Conservation (phyloP, 2,888 invertebrate species). For the Stramonita haemastoma region DNA sequence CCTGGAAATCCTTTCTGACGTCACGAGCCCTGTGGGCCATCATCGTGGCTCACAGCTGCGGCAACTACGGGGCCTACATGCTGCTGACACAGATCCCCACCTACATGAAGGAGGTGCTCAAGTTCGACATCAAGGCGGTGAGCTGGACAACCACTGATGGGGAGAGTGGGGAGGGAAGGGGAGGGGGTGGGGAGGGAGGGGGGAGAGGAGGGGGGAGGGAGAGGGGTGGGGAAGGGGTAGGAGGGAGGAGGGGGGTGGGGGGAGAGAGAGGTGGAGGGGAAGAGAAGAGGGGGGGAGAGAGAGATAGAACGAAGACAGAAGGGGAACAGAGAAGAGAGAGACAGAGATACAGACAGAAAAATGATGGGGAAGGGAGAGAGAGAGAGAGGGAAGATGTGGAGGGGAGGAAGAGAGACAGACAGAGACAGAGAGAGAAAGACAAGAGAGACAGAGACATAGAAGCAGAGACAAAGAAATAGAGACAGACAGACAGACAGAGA, state of each 20-base stretch:
- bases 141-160: neutral
- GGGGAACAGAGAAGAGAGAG: neutral
- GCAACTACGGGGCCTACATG: slow-evolving; percentile 77
- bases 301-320: too few relatives aligned
- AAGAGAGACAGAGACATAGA: neutral
- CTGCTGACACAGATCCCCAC: slow-evolving; percentile 60
- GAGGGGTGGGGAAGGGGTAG: neutral
- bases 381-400: too few relatives aligned
- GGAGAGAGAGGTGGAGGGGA: neutral
- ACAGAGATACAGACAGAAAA: too few relatives aligned
- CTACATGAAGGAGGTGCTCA: slow-evolving; percentile 41
- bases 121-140: slow-evolving; percentile 40
- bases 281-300: neutral
- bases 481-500: neutral
- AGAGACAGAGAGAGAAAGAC: too few relatives aligned
- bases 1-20: slow-evolving; percentile 78
- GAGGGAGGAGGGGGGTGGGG: neutral
- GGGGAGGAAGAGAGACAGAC: too few relatives aligned
- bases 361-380: too few relatives aligned
- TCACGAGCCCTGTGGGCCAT: slow-evolving; percentile 79
- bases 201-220: neutral
- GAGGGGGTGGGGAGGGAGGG: neutral
- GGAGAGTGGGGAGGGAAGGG: neutral
- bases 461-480: neutral
- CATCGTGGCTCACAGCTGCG: slow-evolving; percentile 79